Evolutionary conservation across 2,888 invertebrate species (phyloP), one percentile per base, ranked within the genome.

Genomic region (Torymus tubicola): DNA sequence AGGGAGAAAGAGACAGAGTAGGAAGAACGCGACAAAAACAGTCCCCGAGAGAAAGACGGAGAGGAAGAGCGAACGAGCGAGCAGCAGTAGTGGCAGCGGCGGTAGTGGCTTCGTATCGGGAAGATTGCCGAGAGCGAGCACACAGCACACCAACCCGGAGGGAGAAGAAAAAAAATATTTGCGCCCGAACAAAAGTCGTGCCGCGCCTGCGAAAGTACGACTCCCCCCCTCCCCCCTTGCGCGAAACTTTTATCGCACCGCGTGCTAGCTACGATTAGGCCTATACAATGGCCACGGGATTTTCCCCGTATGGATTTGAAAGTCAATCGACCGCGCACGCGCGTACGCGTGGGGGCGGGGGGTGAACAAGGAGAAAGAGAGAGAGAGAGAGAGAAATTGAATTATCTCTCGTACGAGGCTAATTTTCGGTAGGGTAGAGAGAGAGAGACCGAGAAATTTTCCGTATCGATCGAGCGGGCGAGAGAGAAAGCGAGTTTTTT

Each of bases 141-240:
- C 50, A 21, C 42, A 42, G 8, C 42, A 42, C 8, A 42, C 8
- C 8, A 42, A n/a, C n/a, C 2, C 13, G 1, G 14, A 60, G 57
- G 13, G 10, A 4, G 57, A 55, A 4, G 42, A 24, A 60, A 78
- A 67, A 72, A 78, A 78, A 72, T 78, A 78, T 67, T 68, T 68
- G 67, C 68, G 18, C 76, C 42, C 63, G 18, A 69, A 55, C 31
- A 69, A 69, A 65, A 67, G 52, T 14, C 21, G 11, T 14, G 21
- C 42, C 11, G 31, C 2, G 53, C 21, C 16, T 71, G 52, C 58
- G 70, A 60, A 58, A 61, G 64, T 64, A 16, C 42, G 42, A 42
- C 42, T 42, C 42, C 8, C 31, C 3, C 42, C 42, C 31, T 42
- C 31, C 42, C 8, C 31, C 3, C 42, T 8, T 14, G n/a, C 31